Percentiles rank a stretch among this genome's conserved stretches.
phyloP scores from a whole-genome alignment of 2,113 vertebrate species.

The Tonatia bakeri region DNA sequence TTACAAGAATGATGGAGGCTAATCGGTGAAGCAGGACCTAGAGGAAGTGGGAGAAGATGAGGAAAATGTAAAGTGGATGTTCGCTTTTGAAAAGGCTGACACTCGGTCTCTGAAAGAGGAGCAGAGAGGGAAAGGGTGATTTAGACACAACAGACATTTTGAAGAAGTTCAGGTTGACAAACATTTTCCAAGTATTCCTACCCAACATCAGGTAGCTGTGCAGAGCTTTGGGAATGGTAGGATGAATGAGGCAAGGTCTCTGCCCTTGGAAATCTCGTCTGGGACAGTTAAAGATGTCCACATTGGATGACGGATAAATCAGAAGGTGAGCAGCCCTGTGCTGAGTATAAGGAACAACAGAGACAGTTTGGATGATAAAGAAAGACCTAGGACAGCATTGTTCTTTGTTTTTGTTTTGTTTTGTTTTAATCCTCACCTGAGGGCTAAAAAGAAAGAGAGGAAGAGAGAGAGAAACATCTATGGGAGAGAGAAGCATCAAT shows the following conservation, averaged over 20 bases:
- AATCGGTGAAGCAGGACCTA: background rate
- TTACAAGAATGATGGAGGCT: background rate
- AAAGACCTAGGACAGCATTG: background rate
- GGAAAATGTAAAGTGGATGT: background rate
- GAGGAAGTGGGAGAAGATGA: background rate
- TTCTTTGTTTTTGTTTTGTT: too few species aligned
- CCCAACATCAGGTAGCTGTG: background rate
- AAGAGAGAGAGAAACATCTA: too few species aligned
- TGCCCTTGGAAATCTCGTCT: background rate
- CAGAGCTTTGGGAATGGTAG: background rate
- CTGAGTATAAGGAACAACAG: background rate
- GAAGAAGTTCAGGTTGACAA: background rate
- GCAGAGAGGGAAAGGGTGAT: background rate
- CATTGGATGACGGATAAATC: background rate
- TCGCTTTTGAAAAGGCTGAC: slow-evolving; percentile 5
- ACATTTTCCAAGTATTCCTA: background rate
- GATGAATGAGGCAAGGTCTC: background rate
- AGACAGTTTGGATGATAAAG: background rate
- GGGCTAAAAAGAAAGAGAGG: too few species aligned
- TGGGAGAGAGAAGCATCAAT: too few species aligned
- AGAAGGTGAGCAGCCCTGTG: background rate
- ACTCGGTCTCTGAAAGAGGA: background rate
- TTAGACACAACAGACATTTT: background rate
- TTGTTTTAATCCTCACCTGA: too few species aligned
- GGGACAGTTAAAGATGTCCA: background rate